phyloP scores from a whole-genome alignment of 2,888 invertebrate species.

The Drosophila setosimentum region DNA sequence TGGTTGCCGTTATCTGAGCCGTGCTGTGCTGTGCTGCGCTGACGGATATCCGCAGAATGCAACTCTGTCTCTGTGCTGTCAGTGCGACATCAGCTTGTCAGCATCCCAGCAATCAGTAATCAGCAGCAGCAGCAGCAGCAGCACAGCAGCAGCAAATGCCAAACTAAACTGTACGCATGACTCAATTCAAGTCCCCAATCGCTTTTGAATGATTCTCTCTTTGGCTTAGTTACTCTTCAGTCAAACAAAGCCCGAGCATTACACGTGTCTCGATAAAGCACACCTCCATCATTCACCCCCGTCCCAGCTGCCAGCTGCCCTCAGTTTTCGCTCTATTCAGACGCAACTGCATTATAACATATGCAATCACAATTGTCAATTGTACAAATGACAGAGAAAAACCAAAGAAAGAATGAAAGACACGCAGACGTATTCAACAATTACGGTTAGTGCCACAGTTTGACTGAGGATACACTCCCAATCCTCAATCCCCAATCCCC shows the following conservation, averaged over 20 bases:
- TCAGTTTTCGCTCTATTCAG: slow-evolving; percentile 17
- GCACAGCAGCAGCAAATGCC: slow-evolving; percentile 51
- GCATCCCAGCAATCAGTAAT: slow-evolving; percentile 67
- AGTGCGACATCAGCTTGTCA: slow-evolving; percentile 32
- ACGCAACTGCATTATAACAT: slow-evolving; percentile 68
- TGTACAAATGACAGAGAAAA: slow-evolving; percentile 69
- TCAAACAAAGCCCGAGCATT: slow-evolving; percentile 35
- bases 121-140: slow-evolving; percentile 36
- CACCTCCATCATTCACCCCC: neutral
- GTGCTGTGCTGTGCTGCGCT: slow-evolving; percentile 1
- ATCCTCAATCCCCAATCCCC: too few species aligned
- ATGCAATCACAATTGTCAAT: slow-evolving; percentile 79
- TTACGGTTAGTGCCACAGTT: slow-evolving; percentile 77
- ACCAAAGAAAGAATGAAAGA: slow-evolving; percentile 28
- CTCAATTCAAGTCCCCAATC: slow-evolving; percentile 28
- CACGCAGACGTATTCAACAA: slow-evolving; percentile 70
- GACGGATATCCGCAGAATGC: slow-evolving; percentile 17
- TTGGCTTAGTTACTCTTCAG: slow-evolving; percentile 22
- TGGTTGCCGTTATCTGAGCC: neutral
- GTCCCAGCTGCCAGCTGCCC: too few species aligned
- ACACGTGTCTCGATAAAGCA: slow-evolving; percentile 35
- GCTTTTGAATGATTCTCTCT: slow-evolving; percentile 19
- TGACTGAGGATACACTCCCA: slow-evolving; percentile 55
- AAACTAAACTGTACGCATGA: slow-evolving; percentile 18
- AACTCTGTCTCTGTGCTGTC: neutral